Evolutionary conservation across 53 echinoderm and acorn worm genomes (phyloP).

Genomic region (Echinometra lucunter): DNA sequence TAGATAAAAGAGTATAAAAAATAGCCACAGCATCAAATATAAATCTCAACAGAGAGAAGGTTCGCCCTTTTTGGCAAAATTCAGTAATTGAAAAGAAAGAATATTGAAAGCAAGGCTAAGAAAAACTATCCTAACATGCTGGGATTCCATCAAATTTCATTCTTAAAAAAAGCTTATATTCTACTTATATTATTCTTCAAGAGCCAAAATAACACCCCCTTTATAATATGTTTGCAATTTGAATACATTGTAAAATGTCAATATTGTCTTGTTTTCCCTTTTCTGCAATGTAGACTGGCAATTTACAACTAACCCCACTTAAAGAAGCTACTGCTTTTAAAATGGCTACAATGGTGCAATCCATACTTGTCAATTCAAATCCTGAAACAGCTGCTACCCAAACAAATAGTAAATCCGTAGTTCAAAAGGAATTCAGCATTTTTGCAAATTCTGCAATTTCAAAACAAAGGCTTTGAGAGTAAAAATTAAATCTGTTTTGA

Average conservation of each 20-base stretch:
- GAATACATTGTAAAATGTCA: neutral
- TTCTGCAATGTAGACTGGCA: neutral
- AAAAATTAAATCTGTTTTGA: neutral
- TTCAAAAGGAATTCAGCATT: neutral
- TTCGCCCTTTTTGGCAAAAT: no score
- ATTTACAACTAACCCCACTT: neutral
- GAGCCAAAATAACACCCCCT: neutral
- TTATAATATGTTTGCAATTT: neutral
- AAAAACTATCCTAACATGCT: no score
- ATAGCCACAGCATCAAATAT: no score
- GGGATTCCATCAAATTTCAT: no score
- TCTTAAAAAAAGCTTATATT: no score
- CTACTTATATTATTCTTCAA: no score
- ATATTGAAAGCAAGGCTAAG: no score
- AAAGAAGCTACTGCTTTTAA: neutral
- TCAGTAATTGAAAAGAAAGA: no score
- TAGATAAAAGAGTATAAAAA: no score
- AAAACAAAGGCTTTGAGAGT: no score
- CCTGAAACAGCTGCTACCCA: neutral
- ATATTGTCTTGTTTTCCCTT: neutral
- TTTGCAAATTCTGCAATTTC: neutral
- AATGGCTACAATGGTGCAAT: neutral
- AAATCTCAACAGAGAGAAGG: no score
- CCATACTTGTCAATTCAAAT: neutral
- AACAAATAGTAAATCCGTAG: neutral